Percentiles rank a stretch among this genome's conserved stretches.
phyloP scores from a whole-genome alignment of 2,888 invertebrate genomes.

The Clanis bilineata region DNA sequence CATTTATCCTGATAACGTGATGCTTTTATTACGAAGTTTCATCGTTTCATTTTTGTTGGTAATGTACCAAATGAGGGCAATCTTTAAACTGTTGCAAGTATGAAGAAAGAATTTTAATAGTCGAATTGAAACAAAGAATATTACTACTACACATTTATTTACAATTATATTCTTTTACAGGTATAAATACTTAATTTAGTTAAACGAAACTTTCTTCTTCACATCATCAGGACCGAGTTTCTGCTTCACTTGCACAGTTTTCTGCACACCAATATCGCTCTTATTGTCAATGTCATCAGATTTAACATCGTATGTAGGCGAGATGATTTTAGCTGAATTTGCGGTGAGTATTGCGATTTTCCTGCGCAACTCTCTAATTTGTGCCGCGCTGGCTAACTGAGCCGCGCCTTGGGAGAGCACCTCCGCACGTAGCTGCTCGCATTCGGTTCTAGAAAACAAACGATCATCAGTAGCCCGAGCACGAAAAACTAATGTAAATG shows the following conservation, averaged over 20 bases:
- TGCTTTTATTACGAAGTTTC: too few relatives aligned
- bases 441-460: conserved; percentile 53
- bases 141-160: too few relatives aligned
- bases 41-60: too few relatives aligned
- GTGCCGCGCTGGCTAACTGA: conserved; percentile 62
- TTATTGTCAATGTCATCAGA: conserved; percentile 30
- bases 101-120: too few relatives aligned
- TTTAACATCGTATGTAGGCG: conserved; percentile 24
- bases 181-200: too few relatives aligned
- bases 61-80: too few relatives aligned
- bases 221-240: conserved; percentile 53
- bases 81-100: too few relatives aligned
- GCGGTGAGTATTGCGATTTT: conserved; percentile 51
- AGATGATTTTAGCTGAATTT: conserved; percentile 18
- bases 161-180: too few relatives aligned
- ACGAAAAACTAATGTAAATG: too few relatives aligned
- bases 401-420: conserved; percentile 66
- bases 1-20: too few relatives aligned
- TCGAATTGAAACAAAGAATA: too few relatives aligned
- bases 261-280: conserved; percentile 36
- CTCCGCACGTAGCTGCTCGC: conserved; percentile 59
- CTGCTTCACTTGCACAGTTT: conserved; percentile 31
- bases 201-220: conserved; percentile 72
- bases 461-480: too few relatives aligned
- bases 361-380: conserved; percentile 61